Evolutionary conservation across 1,140 invertebrate species (phyloP).

Genomic region (Trachymyrmex cornetzi): DNA sequence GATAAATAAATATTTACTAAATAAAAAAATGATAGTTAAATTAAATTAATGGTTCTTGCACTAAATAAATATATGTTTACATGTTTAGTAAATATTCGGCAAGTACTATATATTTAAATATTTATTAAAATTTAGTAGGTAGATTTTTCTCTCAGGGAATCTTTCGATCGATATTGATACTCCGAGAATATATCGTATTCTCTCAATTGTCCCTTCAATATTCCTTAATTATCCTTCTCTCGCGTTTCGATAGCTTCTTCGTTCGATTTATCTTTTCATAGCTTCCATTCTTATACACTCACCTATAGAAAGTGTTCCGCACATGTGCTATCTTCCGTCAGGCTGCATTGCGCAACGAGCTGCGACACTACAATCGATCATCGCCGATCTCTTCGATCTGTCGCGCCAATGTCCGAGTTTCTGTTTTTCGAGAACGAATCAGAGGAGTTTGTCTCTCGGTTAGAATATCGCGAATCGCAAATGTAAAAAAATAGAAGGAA

Average conservation of each 20-base stretch:
- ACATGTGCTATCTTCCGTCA: conserved; percentile 45
- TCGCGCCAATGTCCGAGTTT: not conserved
- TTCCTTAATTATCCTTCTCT: not conserved
- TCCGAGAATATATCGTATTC: not conserved
- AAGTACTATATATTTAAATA: no score
- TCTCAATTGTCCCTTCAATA: not conserved
- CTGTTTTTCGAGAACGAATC: not conserved
- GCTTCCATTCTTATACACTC: not conserved
- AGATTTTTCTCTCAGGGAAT: not conserved
- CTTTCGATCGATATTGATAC: not conserved
- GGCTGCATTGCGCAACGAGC: conserved; percentile 10
- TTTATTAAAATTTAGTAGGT: no score
- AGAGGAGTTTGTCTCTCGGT: not conserved
- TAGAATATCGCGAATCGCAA: not conserved
- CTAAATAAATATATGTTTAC: no score
- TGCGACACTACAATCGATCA: conserved; percentile 40
- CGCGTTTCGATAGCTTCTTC: not conserved
- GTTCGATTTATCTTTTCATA: not conserved
- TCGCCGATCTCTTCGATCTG: conserved; percentile 23
- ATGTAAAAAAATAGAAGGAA: not conserved
- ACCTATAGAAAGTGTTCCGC: not conserved
- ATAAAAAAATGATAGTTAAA: no score
- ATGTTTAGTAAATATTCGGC: no score
- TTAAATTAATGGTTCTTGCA: no score
- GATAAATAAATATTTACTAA: no score